phyloP scores from a whole-genome alignment of 2,888 invertebrate species.

The Xestia sexstrigata region DNA sequence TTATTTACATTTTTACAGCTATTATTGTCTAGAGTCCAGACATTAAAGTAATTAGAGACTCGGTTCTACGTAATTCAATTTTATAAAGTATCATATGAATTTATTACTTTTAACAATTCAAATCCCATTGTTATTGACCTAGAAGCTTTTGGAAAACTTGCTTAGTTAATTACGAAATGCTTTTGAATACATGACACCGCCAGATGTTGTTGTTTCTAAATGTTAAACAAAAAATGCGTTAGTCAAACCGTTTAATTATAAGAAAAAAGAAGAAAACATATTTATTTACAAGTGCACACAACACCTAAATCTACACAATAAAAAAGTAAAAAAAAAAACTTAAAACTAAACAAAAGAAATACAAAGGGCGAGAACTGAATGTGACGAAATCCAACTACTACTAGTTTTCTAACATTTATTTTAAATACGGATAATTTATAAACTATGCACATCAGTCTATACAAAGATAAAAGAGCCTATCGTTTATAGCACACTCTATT shows the following conservation, averaged over 20 bases:
- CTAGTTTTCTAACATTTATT: neutral
- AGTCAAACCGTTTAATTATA: too few species aligned
- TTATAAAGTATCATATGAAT: slow-evolving; percentile 51
- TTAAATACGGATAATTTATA: slow-evolving; percentile 5
- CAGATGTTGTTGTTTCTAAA: too few species aligned
- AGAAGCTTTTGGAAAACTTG: slow-evolving; percentile 48
- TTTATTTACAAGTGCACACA: too few species aligned
- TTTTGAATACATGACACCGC: slow-evolving; percentile 56
- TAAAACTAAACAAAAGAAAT: too few species aligned
- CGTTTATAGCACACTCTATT: neutral
- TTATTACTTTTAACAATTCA: slow-evolving; percentile 43
- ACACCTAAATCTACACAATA: too few species aligned
- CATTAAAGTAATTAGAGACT: slow-evolving; percentile 29
- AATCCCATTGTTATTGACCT: slow-evolving; percentile 58
- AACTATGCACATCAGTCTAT: neutral
- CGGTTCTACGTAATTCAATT: slow-evolving; percentile 54
- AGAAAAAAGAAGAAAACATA: too few species aligned
- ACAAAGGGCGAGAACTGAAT: too few species aligned
- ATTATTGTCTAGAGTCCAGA: slow-evolving; percentile 27
- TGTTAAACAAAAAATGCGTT: too few species aligned
- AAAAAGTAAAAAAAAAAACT: too few species aligned
- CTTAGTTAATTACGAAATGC: slow-evolving; percentile 50
- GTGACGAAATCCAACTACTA: too few species aligned
- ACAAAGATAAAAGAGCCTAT: too few species aligned
- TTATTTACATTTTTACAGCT: slow-evolving; percentile 24